Conservation (phyloP, 2,797 vertebrate genomes). For the Acanthis flammea region DNA sequence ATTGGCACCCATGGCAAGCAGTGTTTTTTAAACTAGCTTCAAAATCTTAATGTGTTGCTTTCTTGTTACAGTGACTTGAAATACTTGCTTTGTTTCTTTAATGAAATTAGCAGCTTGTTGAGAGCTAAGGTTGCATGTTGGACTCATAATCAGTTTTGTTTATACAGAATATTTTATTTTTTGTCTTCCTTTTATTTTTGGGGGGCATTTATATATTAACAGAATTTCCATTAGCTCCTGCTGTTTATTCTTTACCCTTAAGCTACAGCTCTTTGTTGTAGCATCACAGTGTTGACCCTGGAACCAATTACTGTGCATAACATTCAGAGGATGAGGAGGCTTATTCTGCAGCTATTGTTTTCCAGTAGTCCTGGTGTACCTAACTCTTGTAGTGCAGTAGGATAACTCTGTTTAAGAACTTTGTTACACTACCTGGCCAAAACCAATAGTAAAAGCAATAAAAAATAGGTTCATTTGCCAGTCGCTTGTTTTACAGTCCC, state of each 20-base stretch:
- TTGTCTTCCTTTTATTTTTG: slow-evolving; percentile 1
- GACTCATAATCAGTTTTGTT: not conserved
- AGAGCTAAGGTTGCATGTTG: not conserved
- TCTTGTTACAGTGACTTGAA: not conserved
- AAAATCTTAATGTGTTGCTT: not conserved
- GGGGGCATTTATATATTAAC: not conserved
- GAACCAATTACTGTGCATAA: slow-evolving; percentile 48
- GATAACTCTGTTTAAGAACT: not conserved
- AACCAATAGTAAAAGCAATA: not conserved
- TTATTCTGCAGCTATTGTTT: slow-evolving; percentile 27
- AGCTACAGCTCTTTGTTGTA: slow-evolving; percentile 48
- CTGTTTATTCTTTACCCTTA: slow-evolving; percentile 49
- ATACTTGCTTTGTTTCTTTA: not conserved
- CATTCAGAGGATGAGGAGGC: not conserved
- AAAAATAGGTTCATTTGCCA: not conserved
- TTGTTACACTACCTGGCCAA: not conserved
- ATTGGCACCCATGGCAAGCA: not conserved
- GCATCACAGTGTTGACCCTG: slow-evolving; percentile 49
- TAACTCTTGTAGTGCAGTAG: not conserved
- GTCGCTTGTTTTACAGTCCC: not conserved
- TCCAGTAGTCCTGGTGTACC: not conserved
- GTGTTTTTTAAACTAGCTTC: not conserved
- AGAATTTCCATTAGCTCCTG: slow-evolving; percentile 33
- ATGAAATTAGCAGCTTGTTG: slow-evolving; percentile 16
- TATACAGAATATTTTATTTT: slow-evolving; percentile 1